Conservation (phyloP, 2,888 invertebrate genomes). For the Cryptocheilus praepositus region DNA sequence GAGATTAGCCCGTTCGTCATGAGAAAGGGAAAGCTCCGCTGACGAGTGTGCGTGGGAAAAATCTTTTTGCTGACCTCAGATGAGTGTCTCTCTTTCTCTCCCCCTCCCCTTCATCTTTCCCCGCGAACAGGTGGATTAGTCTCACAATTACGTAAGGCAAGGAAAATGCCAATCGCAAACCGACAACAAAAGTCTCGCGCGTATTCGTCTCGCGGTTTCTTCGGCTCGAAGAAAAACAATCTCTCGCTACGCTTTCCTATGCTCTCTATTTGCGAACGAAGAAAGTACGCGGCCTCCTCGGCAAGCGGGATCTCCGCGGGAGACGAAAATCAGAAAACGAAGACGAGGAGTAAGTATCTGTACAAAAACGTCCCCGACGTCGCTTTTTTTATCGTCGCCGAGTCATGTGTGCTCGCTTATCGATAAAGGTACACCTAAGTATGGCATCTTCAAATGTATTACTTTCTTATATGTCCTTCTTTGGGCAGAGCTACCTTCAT, state of each 20-base stretch:
- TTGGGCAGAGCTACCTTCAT: constrained; percentile 31
- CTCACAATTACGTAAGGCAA: constrained; percentile 22
- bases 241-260: too few relatives aligned
- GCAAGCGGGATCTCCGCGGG: constrained; percentile 9
- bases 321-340: constrained; percentile 1
- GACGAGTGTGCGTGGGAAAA: constrained; percentile 36
- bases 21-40: constrained; percentile 47
- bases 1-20: constrained; percentile 30
- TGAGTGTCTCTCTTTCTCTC: constrained; percentile 25
- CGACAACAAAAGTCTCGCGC: constrained; percentile 11
- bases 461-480: constrained; percentile 42
- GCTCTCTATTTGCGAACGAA: too few relatives aligned
- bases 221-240: not conserved
- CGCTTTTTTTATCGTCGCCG: not conserved
- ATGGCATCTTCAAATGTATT: constrained; percentile 60
- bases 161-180: constrained; percentile 37
- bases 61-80: constrained; percentile 39
- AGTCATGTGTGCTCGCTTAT: constrained; percentile 34
- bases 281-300: constrained; percentile 3
- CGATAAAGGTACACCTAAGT: constrained; percentile 54
- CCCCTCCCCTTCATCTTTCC: constrained; percentile 20
- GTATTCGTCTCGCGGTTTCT: constrained; percentile 24
- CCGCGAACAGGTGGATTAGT: not conserved
- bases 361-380: too few relatives aligned
- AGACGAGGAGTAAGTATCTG: not conserved